Evolutionary conservation across 2,797 vertebrate species (phyloP).

Genomic region (Gobionotothen gibberifrons): DNA sequence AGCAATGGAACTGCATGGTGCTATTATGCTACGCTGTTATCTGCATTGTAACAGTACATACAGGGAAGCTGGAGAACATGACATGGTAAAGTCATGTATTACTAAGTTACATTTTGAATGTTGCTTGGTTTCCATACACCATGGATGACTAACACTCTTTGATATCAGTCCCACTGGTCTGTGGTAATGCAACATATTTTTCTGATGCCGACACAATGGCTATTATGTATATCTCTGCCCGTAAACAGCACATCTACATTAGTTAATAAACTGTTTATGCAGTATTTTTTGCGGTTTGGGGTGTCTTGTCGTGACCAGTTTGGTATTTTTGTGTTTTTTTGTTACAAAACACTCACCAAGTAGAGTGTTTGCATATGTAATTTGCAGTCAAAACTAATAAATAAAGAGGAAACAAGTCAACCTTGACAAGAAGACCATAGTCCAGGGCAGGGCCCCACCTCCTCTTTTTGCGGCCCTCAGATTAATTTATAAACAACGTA

Average conservation of each 20-base stretch:
- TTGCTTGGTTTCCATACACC: constrained; percentile 7
- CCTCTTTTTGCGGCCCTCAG: too few relatives aligned
- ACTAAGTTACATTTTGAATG: background rate
- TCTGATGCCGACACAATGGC: background rate
- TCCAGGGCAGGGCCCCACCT: too few relatives aligned
- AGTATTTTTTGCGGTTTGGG: background rate
- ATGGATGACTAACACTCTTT: constrained; percentile 11
- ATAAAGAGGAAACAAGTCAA: constrained; percentile 20
- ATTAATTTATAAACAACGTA: too few relatives aligned
- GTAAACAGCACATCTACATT: background rate
- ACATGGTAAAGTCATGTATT: background rate
- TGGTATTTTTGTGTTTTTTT: background rate
- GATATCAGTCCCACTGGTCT: constrained; percentile 7
- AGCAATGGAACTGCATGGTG: background rate
- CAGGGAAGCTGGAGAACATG: background rate
- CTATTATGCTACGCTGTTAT: background rate
- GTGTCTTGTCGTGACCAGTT: background rate
- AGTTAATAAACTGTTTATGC: background rate
- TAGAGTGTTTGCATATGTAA: background rate
- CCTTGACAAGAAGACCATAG: constrained; percentile 2
- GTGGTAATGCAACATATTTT: background rate
- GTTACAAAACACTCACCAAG: constrained; percentile 1
- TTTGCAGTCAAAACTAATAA: background rate
- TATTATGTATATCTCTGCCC: constrained; percentile 3
- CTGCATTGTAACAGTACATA: background rate